Base-by-base conservation (phyloP, 2,113 vertebrate species). In the Acinonyx jubatus region DNA sequence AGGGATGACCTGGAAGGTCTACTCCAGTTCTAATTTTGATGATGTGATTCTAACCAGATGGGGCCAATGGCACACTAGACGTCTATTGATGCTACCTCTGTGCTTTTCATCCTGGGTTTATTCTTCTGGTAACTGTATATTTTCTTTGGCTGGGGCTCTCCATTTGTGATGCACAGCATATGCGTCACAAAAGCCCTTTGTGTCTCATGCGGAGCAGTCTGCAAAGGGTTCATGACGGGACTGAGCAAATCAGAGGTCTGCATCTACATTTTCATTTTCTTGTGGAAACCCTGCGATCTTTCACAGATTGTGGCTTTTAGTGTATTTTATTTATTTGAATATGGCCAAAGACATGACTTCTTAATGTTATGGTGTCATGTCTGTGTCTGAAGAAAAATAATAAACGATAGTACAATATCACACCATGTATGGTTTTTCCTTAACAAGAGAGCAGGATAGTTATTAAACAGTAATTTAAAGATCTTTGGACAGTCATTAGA, bases 21-120 rank as follows among this genome's bases (percentile, higher is more conserved):
- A 27, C 45, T 89, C 38, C 36, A 66, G 92, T 61, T 61, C 97
- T 65, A 45, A 71, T 97, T 97, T 83, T 91, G 96, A 94, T 94
- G 97, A 98, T 95, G 94, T 98, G 98, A 98, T 97, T 98, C 94
- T 98, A 98, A 98, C 98, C 98, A 98, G 97, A 98, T 97, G 98
- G 97, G 82, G 74, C 94, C 87, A 65, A 89, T 48, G 91, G 91
- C 10, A 3, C 73, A 94, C 91, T 94, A 81, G 88, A 92, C 71
- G 0, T 52, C 95, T 89, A 97, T 93, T 78, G 97, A 97, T 97
- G 97, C 96, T 97, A 97, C 98, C 96, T 95, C 94, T 95, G 92
- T 83, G 97, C 95, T 96, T 98, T 97, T 97, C 90, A 96, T 96
- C 98, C 97, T 91, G 87, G 78, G 94, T 97, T 98, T 95, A 92